phyloP scores from a whole-genome alignment of 2,113 vertebrate genomes.

The Corythoichthys haematopterus region DNA sequence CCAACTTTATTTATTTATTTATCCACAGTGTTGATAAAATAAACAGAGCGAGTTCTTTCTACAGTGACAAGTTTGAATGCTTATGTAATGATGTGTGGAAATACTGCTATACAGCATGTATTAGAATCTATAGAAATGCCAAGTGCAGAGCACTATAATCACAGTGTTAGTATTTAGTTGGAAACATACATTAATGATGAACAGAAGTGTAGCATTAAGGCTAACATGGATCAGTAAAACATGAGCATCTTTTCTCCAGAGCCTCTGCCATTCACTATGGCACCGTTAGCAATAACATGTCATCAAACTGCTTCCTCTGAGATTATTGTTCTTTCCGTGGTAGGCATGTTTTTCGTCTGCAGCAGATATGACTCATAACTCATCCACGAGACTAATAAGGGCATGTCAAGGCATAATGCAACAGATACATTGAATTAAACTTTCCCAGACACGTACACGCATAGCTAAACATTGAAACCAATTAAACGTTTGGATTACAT shows the following conservation, averaged over 20 bases:
- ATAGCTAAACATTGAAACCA: slow-evolving; percentile 31
- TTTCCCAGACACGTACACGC: slow-evolving; percentile 46
- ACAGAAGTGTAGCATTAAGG: slow-evolving; percentile 44
- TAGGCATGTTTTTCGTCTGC: slow-evolving; percentile 35
- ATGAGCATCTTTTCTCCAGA: slow-evolving; percentile 53
- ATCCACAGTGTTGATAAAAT: neutral
- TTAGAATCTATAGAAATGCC: slow-evolving; percentile 24
- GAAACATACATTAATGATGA: slow-evolving; percentile 52
- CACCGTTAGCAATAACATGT: slow-evolving; percentile 47
- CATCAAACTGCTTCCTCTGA: slow-evolving; percentile 45
- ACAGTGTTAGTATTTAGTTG: slow-evolving; percentile 31
- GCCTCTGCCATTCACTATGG: slow-evolving; percentile 46
- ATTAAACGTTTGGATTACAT: slow-evolving; percentile 38
- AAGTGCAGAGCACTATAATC: slow-evolving; percentile 33
- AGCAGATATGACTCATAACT: slow-evolving; percentile 54
- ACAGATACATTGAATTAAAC: slow-evolving; percentile 44
- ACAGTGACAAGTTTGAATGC: neutral
- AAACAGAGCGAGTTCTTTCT: neutral
- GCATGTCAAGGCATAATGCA: slow-evolving; percentile 43
- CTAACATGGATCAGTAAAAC: slow-evolving; percentile 53
- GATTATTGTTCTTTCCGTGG: slow-evolving; percentile 59
- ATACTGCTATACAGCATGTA: neutral
- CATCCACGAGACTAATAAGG: slow-evolving; percentile 38
- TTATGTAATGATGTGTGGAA: neutral
- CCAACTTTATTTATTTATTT: neutral